Evolutionary conservation across 2,113 vertebrate genomes (phyloP), one percentile per base, ranked within the genome.

Genomic region (Semnornis frantzii): DNA sequence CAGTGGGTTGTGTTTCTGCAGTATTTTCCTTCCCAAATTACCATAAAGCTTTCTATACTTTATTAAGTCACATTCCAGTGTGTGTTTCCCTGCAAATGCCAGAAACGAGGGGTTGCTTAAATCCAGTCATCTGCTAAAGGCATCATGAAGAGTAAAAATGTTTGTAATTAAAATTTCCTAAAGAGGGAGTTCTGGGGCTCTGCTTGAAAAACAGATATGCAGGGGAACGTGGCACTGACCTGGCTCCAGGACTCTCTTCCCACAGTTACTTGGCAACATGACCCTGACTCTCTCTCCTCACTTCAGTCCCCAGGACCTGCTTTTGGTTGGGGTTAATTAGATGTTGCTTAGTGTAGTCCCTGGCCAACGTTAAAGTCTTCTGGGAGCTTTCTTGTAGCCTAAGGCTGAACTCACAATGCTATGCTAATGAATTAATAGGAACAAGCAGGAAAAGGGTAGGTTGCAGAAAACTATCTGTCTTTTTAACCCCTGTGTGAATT

Each of bases 241-340:
- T 4, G 5, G 86, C 86, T 94, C 92, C 86, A 93, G 81, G 89
- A 92, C 66, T 87, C 50, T 70, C 82, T 86, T 84, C 75, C 66
- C 65, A 62, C 83, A 90, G 92, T 94, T 93, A 96, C 92, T 94
- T 96, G 95, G 96, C 96, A 96, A 96, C 92, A 84, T 93, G 89
- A 86, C 59, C 77, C 88, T 96, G 89, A 77, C 74, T 94, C 76
- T 96, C 90, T 93, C 93, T 94, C 80, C 74, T 90, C 3, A 1
- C 37, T 12, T 4, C 25, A 21, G 89, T 96, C 96, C 86, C 92
- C 80, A 93, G 95, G 89, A 96, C 92, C 86, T 92, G 94, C 83
- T 88, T 90, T 89, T 92, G 94, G 90, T 82, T 79, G 92, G 86
- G 96, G 96, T 96, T 96, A 96, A 96, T 96, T 96, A 93, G 96